Conservation (phyloP, 2,888 invertebrate species). For the Sturmia bella region DNA sequence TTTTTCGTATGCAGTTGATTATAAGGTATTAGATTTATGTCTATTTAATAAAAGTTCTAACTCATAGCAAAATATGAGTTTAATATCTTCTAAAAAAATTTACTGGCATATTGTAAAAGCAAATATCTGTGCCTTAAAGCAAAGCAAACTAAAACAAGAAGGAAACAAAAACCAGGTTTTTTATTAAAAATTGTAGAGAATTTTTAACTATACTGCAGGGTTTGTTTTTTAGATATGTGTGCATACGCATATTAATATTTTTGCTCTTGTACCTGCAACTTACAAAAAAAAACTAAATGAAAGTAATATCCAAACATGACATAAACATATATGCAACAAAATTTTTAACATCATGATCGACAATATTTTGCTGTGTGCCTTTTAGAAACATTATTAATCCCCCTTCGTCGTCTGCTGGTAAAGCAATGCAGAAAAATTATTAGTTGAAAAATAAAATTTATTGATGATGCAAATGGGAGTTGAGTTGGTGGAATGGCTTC, state of each 20-base stretch:
- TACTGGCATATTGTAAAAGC: background rate
- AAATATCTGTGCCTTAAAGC: slow-evolving; percentile 28
- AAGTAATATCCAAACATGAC: slow-evolving; percentile 64
- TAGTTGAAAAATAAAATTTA: slow-evolving; percentile 28
- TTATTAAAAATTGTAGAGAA: slow-evolving; percentile 17
- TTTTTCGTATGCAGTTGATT: too few relatives aligned
- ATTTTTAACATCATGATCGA: slow-evolving; percentile 49
- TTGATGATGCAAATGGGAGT: slow-evolving; percentile 7
- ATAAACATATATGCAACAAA: slow-evolving; percentile 67
- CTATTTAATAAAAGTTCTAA: too few relatives aligned
- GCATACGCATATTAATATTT: slow-evolving; percentile 23
- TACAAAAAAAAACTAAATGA: slow-evolving; percentile 11
- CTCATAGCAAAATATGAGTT: too few relatives aligned
- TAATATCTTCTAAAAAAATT: background rate
- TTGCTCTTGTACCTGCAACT: background rate
- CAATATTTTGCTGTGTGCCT: slow-evolving; percentile 29
- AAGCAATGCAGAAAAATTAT: background rate
- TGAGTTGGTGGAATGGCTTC: slow-evolving; percentile 4
- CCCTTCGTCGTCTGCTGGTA: background rate
- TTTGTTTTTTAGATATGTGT: background rate
- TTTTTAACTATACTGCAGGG: slow-evolving; percentile 33
- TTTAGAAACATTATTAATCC: background rate
- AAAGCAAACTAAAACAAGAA: background rate
- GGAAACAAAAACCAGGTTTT: slow-evolving; percentile 16
- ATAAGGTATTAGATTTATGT: too few relatives aligned